Conservation (phyloP, 2,888 invertebrate genomes). For the Homarus gammarus region DNA sequence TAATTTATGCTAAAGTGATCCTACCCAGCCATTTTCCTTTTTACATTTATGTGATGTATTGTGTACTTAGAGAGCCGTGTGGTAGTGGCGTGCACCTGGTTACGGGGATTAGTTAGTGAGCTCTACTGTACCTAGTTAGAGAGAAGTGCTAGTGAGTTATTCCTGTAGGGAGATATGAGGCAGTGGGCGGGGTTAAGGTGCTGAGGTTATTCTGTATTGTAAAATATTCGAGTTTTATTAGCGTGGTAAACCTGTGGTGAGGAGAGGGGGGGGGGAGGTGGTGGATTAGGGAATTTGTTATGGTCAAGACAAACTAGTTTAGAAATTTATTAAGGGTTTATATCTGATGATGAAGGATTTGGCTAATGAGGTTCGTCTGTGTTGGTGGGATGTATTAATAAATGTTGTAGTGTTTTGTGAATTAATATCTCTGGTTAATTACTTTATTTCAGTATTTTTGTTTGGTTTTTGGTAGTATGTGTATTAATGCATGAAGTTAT, state of each 20-base stretch:
- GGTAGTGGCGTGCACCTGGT: conserved; percentile 8
- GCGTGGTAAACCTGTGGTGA: not conserved
- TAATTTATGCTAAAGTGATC: conserved; percentile 69
- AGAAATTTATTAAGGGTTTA: not conserved
- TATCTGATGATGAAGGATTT: not conserved
- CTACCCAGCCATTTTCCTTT: conserved; percentile 66
- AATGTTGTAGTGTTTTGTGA: no score
- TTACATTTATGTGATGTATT: conserved; percentile 68
- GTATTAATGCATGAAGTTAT: not conserved
- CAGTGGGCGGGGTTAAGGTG: not conserved
- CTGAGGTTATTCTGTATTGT: not conserved
- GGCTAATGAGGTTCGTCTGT: no score
- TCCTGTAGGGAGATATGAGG: not conserved
- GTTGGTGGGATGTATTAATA: no score
- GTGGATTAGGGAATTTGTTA: not conserved
- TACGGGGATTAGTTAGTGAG: conserved; percentile 1
- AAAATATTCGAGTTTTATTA: conserved; percentile 9
- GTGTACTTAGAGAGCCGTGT: conserved; percentile 48
- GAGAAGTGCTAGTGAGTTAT: not conserved
- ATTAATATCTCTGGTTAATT: no score
- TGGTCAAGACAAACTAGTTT: not conserved
- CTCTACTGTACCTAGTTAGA: conserved; percentile 11
- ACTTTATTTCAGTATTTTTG: no score
- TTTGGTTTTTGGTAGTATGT: no score
- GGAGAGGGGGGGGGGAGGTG: not conserved